Percentiles rank a stretch among this genome's conserved stretches.
Conservation (phyloP, 2,888 invertebrate species). For the Ophion ellenae region DNA sequence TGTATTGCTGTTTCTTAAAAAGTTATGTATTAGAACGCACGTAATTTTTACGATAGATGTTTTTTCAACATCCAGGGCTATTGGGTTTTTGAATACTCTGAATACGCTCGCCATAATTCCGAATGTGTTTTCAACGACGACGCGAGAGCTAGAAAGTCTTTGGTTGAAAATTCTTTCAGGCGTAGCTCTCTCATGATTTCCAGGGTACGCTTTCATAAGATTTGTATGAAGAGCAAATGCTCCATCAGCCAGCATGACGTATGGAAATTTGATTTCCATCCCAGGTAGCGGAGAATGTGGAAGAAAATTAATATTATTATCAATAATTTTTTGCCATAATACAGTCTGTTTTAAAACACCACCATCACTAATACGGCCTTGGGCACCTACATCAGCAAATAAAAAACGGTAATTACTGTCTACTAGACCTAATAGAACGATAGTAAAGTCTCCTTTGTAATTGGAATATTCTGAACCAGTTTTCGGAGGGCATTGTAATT, state of each 20-base stretch:
- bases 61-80: too few species aligned
- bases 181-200: not conserved
- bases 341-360: constrained; percentile 11
- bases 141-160: not conserved
- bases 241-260: too few species aligned
- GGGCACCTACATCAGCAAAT: constrained; percentile 15
- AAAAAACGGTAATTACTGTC: constrained; percentile 11
- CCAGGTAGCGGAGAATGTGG: too few species aligned
- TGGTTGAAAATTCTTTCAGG: not conserved
- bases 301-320: too few species aligned
- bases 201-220: too few species aligned
- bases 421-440: constrained; percentile 20
- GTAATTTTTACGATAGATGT: too few species aligned
- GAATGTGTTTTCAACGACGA: constrained; percentile 2
- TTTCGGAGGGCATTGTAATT: not conserved
- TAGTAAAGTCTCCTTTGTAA: not conserved
- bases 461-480: not conserved
- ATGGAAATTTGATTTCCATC: too few species aligned
- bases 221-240: too few species aligned
- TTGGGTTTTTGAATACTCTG: not conserved
- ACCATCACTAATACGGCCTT: constrained; percentile 26
- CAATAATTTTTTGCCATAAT: not conserved
- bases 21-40: too few species aligned
- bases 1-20: too few species aligned
- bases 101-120: not conserved